Conservation (phyloP, 2,797 vertebrate genomes). For the Falco rusticolus region DNA sequence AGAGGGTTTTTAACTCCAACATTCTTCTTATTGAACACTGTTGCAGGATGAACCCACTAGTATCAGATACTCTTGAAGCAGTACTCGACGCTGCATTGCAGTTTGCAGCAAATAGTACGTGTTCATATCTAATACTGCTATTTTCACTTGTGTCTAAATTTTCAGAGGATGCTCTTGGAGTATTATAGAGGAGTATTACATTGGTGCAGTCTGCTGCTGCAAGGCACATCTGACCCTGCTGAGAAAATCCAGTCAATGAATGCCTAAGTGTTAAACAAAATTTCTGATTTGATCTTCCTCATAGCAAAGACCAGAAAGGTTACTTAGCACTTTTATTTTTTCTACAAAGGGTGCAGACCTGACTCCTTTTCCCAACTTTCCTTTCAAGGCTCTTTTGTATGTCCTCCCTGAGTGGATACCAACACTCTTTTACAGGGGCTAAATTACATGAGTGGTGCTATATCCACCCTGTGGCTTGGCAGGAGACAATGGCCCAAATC, state of each 20-base stretch:
- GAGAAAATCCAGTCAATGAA: neutral
- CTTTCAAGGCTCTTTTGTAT: neutral
- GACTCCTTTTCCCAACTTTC: neutral
- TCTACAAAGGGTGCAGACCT: neutral
- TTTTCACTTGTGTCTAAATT: neutral
- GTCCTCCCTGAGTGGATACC: neutral
- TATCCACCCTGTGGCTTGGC: neutral
- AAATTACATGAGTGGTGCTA: neutral
- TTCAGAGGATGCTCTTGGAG: neutral
- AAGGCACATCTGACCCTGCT: neutral
- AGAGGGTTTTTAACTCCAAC: neutral
- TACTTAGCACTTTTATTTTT: neutral
- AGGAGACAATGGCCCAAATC: neutral
- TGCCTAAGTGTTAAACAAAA: neutral
- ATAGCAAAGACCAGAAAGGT: neutral
- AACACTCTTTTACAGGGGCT: neutral
- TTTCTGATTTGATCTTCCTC: neutral
- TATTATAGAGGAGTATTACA: neutral
- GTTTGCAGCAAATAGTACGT: neutral
- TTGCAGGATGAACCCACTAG: neutral
- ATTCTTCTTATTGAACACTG: neutral
- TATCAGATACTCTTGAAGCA: neutral
- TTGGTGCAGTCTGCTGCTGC: neutral
- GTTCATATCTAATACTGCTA: neutral
- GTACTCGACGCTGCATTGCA: neutral